Base-by-base conservation (phyloP, 2,797 vertebrate species). In the Oryzias dopingdopingensis region DNA sequence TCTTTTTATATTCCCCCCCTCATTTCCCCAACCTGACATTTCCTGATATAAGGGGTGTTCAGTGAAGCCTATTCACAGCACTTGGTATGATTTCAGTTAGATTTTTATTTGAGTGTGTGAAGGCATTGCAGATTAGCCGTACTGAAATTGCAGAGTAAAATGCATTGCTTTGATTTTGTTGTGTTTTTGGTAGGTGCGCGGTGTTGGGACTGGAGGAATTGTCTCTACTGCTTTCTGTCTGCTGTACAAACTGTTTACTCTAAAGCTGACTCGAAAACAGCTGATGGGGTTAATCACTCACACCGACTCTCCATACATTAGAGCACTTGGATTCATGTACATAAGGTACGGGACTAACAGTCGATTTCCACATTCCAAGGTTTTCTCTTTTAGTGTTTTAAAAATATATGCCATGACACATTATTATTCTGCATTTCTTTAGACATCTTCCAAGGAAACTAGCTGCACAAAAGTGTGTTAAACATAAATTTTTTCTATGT, bases 311-410 rank as follows among this genome's bases (percentile, higher is more conserved):
- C 94, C 97, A 6, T 99, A 98, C 88, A 99, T 99, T 88, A 93
- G 97, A 90, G 96, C 96, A 37, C 95, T 99, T 77, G 97, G 97
- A 91, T 99, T 99, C 93, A 99, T 99, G 97, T 99, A 99, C 89
- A 99, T 99, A 93, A 92, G 97, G 97, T 98, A 86, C 4, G 49
- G 40, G 5, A 17, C 5, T 40, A 22, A 20, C 10, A 24, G 26
- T 26, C 7, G 6, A 26, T 26, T 26, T 6, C 6, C 26, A 26
- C 5, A 26, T 6, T 26, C 26, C 26, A 6, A 26, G 10, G 3
- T 37, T 37, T 37, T 12, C 10, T 37, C 32, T 12, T 37, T 12
- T 37, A 13, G 10, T 37, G 10, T 37, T 13, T 12, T 12, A 2
- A 32, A 12, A 37, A 37, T 37, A 32, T 37, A 37, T 37, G 32